Conservation (phyloP, 2,113 vertebrate genomes). For the Pedetes capensis region DNA sequence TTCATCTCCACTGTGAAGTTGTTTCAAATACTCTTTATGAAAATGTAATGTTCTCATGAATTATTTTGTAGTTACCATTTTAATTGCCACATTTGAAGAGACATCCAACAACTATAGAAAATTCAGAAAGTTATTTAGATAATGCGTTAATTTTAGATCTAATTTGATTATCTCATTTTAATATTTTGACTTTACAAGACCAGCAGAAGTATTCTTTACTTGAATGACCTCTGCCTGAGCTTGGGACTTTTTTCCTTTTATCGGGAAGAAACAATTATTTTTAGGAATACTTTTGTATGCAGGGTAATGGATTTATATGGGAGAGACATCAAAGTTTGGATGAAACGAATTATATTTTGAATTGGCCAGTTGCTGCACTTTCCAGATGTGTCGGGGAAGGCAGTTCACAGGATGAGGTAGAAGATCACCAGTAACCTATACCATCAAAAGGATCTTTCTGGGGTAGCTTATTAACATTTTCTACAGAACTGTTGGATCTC, state of each 20-base stretch:
- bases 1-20: no score
- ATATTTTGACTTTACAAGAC: constrained; percentile 16
- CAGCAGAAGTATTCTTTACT: neutral
- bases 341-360: neutral
- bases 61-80: constrained; percentile 40
- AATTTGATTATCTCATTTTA: constrained; percentile 11
- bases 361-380: neutral
- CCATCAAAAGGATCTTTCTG: neutral
- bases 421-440: neutral
- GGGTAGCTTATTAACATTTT: neutral
- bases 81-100: neutral
- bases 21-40: neutral
- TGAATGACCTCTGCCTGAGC: neutral
- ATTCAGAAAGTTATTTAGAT: neutral
- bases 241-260: neutral
- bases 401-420: neutral
- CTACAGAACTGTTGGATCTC: neutral
- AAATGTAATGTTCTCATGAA: constrained; percentile 5
- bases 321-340: neutral
- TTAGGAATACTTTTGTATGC: neutral
- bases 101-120: constrained; percentile 10
- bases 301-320: neutral
- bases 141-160: neutral
- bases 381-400: neutral
- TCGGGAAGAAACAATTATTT: neutral